Evolutionary conservation across 2,797 vertebrate species (phyloP).

Genomic region (Dallia pectoralis): DNA sequence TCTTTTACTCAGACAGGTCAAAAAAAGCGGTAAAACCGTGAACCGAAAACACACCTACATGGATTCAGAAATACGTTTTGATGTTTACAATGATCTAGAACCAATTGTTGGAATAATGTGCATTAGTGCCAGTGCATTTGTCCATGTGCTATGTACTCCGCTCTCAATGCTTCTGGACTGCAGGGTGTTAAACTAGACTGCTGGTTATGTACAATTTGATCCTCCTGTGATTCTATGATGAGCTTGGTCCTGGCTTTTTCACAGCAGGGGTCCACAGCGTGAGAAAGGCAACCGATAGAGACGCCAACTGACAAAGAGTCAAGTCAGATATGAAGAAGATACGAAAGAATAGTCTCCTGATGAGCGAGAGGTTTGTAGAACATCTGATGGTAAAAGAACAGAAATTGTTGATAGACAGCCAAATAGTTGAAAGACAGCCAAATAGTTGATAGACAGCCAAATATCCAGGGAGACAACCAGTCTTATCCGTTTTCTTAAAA

Average conservation of each 20-base stretch:
- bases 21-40: no score
- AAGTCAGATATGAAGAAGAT: background rate
- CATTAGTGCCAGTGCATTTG: background rate
- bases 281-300: constrained; percentile 4
- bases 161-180: constrained; percentile 17
- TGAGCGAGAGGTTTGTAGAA: no score
- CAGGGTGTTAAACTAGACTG: constrained; percentile 27
- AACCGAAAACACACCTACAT: no score
- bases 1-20: no score
- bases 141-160: background rate
- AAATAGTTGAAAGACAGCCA: no score
- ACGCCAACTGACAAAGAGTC: background rate
- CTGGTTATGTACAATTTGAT: constrained; percentile 30
- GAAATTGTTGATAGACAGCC: background rate
- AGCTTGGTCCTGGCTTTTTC: constrained; percentile 17
- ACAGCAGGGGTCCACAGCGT: background rate
- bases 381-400: constrained; percentile 1
- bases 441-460: background rate
- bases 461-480: constrained; percentile 15
- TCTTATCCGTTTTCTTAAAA: background rate
- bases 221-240: constrained; percentile 26
- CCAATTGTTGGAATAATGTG: no score
- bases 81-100: no score
- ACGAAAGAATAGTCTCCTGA: no score
- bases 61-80: no score